Conservation (phyloP, 2,888 invertebrate species). For the Zeuzera pyrina region DNA sequence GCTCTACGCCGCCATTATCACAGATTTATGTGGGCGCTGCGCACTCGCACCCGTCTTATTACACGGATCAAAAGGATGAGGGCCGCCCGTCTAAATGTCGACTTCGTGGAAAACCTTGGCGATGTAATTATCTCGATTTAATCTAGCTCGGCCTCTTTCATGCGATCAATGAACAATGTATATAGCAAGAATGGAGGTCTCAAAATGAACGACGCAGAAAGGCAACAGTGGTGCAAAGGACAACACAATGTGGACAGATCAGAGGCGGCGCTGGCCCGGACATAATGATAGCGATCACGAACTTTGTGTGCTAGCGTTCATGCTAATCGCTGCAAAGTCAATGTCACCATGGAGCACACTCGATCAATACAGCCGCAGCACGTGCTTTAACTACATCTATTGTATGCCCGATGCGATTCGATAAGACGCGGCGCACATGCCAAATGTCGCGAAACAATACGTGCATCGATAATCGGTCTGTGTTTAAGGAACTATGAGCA, state of each 20-base stretch:
- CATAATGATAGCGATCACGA: slow-evolving; percentile 60
- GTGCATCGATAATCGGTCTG: slow-evolving; percentile 52
- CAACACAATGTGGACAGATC: slow-evolving; percentile 52
- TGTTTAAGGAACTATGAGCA: slow-evolving; percentile 44
- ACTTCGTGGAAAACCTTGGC: slow-evolving; percentile 51
- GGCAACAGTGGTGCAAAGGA: slow-evolving; percentile 43
- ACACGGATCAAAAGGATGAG: slow-evolving; percentile 51
- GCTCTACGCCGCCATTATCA: slow-evolving; percentile 56
- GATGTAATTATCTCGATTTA: slow-evolving; percentile 55
- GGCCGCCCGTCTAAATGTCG: slow-evolving; percentile 51
- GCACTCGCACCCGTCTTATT: slow-evolving; percentile 57
- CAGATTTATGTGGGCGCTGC: slow-evolving; percentile 53
- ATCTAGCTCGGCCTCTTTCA: slow-evolving; percentile 30
- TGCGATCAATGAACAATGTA: slow-evolving; percentile 46
- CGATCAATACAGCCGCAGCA: slow-evolving; percentile 47
- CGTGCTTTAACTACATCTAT: slow-evolving; percentile 60
- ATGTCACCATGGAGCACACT: slow-evolving; percentile 53
- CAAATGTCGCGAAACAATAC: slow-evolving; percentile 59
- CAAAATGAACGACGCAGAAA: slow-evolving; percentile 42
- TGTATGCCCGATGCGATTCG: slow-evolving; percentile 56
- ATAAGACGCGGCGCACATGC: slow-evolving; percentile 56
- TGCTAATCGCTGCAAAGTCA: slow-evolving; percentile 53
- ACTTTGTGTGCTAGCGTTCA: slow-evolving; percentile 38
- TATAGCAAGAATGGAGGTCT: slow-evolving; percentile 27
- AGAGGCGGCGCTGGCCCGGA: slow-evolving; percentile 32